Base-by-base conservation (phyloP, 2,888 invertebrate species). In the Himalopsyche japonica region DNA sequence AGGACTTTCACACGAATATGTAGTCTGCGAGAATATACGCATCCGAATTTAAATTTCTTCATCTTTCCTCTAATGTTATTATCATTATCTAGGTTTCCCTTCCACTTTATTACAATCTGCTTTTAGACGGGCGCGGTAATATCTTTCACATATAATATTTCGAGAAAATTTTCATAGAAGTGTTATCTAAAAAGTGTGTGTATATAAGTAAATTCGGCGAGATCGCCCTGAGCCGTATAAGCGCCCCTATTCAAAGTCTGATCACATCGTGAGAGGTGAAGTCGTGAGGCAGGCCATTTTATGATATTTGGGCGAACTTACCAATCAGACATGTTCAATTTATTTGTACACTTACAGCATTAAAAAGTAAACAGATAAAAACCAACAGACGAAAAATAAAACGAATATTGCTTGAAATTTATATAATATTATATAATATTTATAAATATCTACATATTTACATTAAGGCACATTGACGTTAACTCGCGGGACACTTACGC, bases 211-310 rank as follows among this genome's bases (percentile, higher is more conserved):
- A 70, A 70, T 70, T 27, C 70, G 30, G 70, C 27, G 70, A 7
- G 70, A 70, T 70, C 70, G 70, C 70, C 30, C 70, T 27, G 27
- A 70, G 70, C 20, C 10, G 27, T 27, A 43, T 43, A 70, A 70
- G 30, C 70, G 3, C 27, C 30, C 70, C 24, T 12, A 70, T 70
- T 70, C 24, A 70, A 27, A 70, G 70, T 70, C 70, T 12, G 70
- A 70, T 30, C 70, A 70, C 70, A 70, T 70, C 27, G 70, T 70
- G 70, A 70, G 30, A 70, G 70, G 70, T 70, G 78, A 78, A 20
- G 27, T 18, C 80, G 49, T 80, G 48, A 30, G 80, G 48, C 18
- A 80, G 49, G 80, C 49, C 80, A 49, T 80, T 80, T 80, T 80
- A 80, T 80, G 80, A 48, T 48, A 80, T 48, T 80, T 27, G 43